These are phyloP conservation scores for Mustelus asterias DNA, from an alignment of 2,113 vertebrate species.

Conservation along the genomic window DNA sequence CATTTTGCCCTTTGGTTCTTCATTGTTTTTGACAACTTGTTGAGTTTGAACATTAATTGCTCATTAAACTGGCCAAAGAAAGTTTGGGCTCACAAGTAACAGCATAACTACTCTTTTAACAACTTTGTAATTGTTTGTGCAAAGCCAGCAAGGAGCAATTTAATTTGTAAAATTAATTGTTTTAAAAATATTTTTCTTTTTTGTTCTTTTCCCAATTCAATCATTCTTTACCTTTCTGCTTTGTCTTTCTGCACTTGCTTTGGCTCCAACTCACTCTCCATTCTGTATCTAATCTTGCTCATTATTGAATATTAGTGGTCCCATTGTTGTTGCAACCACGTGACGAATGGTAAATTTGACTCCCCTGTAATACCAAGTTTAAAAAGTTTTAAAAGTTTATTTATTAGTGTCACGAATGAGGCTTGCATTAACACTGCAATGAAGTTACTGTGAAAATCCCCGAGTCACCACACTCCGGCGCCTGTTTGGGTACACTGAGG, in stretches of 20 bases:
- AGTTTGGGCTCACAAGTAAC: neutral
- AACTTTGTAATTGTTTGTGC: neutral
- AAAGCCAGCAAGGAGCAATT: neutral
- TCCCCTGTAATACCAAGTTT: too few relatives aligned
- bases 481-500: too few relatives aligned
- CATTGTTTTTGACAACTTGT: neutral
- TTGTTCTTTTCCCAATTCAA: neutral
- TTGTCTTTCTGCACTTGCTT: neutral
- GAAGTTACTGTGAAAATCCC: too few relatives aligned
- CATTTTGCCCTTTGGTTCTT: neutral
- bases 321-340: neutral
- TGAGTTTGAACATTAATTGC: neutral
- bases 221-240: neutral
- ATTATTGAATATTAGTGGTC: neutral
- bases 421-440: too few relatives aligned
- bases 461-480: too few relatives aligned
- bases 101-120: neutral
- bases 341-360: too few relatives aligned
- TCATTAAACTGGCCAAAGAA: neutral
- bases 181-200: neutral
- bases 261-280: neutral
- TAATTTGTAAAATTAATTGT: neutral
- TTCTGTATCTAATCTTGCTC: too few relatives aligned
- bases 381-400: too few relatives aligned
- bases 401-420: too few relatives aligned